phyloP scores from a whole-genome alignment of 2,888 invertebrate genomes.

The Cylloceria caligata region DNA sequence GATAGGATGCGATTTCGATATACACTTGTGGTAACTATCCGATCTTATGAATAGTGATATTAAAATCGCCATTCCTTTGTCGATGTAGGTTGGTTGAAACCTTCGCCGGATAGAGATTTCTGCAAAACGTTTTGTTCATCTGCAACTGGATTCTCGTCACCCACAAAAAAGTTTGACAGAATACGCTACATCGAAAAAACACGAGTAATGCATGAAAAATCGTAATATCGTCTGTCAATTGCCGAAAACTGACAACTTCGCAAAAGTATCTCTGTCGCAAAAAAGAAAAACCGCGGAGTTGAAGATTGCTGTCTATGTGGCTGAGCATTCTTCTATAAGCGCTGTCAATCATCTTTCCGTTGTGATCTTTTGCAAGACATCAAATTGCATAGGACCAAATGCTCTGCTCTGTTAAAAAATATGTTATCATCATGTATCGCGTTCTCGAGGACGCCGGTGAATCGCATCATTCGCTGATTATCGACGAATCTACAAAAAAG shows the following conservation, averaged over 20 bases:
- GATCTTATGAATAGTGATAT: neutral
- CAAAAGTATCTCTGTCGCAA: too few relatives aligned
- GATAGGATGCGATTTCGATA: neutral
- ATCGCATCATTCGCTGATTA: slow-evolving; percentile 72
- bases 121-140: slow-evolving; percentile 62
- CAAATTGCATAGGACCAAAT: slow-evolving; percentile 72
- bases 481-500: slow-evolving; percentile 73
- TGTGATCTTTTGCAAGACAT: slow-evolving; percentile 68
- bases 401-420: slow-evolving; percentile 75
- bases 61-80: neutral
- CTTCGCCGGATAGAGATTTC: slow-evolving; percentile 8
- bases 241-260: slow-evolving; percentile 6
- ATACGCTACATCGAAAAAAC: slow-evolving; percentile 73
- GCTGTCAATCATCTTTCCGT: slow-evolving; percentile 56
- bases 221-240: neutral
- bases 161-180: slow-evolving; percentile 72
- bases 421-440: slow-evolving; percentile 74
- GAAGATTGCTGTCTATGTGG: too few relatives aligned
- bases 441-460: slow-evolving; percentile 75
- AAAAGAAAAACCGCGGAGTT: too few relatives aligned
- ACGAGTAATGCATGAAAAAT: slow-evolving; percentile 40
- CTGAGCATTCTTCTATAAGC: too few relatives aligned
- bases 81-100: slow-evolving; percentile 25
- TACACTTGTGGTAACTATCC: neutral
- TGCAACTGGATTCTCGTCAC: slow-evolving; percentile 69